A percentile compares a stretch with the other conserved stretches of the same genome.
These are phyloP conservation scores for Myrmecobius fasciatus DNA, from an alignment of 2,113 vertebrate genomes.

Conservation along the genomic window DNA sequence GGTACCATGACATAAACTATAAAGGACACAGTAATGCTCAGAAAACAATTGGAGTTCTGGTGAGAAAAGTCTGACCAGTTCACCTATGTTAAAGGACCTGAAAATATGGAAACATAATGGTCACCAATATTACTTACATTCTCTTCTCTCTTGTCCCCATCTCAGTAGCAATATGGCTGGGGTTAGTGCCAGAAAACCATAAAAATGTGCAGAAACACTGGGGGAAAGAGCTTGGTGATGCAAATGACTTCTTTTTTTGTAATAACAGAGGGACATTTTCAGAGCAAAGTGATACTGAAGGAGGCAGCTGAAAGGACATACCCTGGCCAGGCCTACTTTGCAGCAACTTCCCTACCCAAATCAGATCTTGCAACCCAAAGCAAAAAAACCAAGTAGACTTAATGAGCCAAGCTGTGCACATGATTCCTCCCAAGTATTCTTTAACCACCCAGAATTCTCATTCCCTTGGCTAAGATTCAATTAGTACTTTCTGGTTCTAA, in stretches of 20 bases:
- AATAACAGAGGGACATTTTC: not conserved
- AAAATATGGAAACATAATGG: not conserved
- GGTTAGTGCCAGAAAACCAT: not conserved
- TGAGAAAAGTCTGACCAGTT: not conserved
- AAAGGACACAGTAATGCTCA: not conserved
- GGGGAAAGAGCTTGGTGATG: not conserved
- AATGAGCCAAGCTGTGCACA: not conserved
- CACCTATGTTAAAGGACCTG: not conserved
- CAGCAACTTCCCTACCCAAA: not conserved
- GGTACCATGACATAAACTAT: too few species aligned
- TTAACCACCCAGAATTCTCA: not conserved
- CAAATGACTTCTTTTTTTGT: not conserved
- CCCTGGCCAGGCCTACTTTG: not conserved
- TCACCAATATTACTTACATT: not conserved
- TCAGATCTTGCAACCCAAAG: slow-evolving; percentile 17
- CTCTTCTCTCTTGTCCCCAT: not conserved
- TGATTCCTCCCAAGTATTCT: not conserved
- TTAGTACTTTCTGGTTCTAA: not conserved
- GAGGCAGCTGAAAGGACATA: not conserved
- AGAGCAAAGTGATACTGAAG: not conserved
- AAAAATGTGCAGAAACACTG: not conserved
- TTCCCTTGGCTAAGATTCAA: not conserved
- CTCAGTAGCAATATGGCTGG: not conserved
- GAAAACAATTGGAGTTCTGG: not conserved
- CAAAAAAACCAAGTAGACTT: not conserved